Conservation (phyloP, 1,140 invertebrate genomes). For the Andrena cerasifolii region DNA sequence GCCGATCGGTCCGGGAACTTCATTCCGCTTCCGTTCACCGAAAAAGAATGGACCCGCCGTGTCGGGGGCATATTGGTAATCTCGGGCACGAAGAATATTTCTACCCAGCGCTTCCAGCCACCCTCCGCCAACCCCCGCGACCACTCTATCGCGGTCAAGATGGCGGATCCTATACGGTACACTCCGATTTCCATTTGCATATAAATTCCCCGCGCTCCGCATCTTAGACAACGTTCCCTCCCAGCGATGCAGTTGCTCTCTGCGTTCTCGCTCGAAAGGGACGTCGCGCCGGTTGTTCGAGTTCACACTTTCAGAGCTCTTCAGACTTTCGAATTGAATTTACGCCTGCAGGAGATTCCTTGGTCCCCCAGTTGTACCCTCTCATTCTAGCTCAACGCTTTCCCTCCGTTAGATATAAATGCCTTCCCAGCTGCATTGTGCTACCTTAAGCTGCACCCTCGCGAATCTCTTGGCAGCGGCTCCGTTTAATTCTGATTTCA, state of each 20-base stretch:
- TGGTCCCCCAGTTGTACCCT: too few relatives aligned
- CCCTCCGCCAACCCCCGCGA: slow-evolving; percentile 47
- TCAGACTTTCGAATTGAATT: too few relatives aligned
- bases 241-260: not conserved
- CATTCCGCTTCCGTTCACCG: slow-evolving; percentile 49
- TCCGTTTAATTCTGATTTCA: too few relatives aligned
- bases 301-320: too few relatives aligned
- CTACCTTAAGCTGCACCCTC: too few relatives aligned
- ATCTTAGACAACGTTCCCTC: slow-evolving; percentile 33
- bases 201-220: slow-evolving; percentile 49
- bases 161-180: slow-evolving; percentile 63
- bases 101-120: slow-evolving; percentile 54
- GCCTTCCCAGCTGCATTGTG: too few relatives aligned
- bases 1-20: slow-evolving; percentile 51
- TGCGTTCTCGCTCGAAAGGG: not conserved
- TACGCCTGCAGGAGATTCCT: too few relatives aligned
- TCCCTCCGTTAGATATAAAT: too few relatives aligned
- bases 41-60: slow-evolving; percentile 62
- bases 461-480: too few relatives aligned
- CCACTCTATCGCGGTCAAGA: slow-evolving; percentile 78
- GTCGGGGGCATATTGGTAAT: slow-evolving; percentile 75
- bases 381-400: too few relatives aligned
- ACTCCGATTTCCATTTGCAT: slow-evolving; percentile 67
- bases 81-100: slow-evolving; percentile 74
- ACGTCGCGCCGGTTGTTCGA: not conserved